These are phyloP conservation scores for Enteromius fasciolatus DNA, from an alignment of 2,797 vertebrate species.

Conservation along the genomic window DNA sequence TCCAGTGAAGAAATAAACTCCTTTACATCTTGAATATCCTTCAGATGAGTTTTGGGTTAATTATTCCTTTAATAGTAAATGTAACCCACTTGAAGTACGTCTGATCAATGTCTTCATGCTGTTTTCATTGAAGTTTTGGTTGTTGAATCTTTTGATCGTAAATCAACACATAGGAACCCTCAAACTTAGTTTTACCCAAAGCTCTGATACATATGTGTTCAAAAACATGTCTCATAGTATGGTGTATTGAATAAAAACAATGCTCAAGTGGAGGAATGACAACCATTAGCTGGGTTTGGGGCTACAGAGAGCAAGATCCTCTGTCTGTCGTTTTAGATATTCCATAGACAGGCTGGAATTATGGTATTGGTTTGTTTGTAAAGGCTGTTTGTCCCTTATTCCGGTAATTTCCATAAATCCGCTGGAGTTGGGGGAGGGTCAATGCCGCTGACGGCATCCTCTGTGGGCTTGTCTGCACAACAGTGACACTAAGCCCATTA, in stretches of 20 bases:
- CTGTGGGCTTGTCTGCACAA: conserved; percentile 71
- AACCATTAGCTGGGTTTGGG: conserved; percentile 53
- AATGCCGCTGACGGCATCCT: conserved; percentile 69
- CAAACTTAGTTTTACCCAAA: conserved; percentile 89
- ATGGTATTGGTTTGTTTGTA: conserved; percentile 68
- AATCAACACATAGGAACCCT: conserved; percentile 75
- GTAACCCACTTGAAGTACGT: not conserved
- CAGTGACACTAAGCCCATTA: conserved; percentile 85
- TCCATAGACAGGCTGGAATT: conserved; percentile 71
- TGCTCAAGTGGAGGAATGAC: not conserved
- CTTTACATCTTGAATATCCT: not conserved
- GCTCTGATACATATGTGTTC: conserved; percentile 75
- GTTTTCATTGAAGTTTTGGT: not conserved
- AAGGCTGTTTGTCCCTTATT: conserved; percentile 74
- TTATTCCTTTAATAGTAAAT: not conserved
- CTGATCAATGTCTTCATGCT: not conserved
- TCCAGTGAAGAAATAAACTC: not conserved
- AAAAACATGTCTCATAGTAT: conserved; percentile 44
- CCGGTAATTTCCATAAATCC: conserved; percentile 69
- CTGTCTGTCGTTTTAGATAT: conserved; percentile 64
- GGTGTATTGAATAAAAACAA: not conserved
- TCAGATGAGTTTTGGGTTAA: not conserved
- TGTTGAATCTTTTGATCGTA: conserved; percentile 58
- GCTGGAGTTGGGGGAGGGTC: conserved; percentile 42
- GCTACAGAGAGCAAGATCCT: conserved; percentile 5